Evolutionary conservation across 1,140 invertebrate species (phyloP).

Genomic region (Zaprionus davidi): DNA sequence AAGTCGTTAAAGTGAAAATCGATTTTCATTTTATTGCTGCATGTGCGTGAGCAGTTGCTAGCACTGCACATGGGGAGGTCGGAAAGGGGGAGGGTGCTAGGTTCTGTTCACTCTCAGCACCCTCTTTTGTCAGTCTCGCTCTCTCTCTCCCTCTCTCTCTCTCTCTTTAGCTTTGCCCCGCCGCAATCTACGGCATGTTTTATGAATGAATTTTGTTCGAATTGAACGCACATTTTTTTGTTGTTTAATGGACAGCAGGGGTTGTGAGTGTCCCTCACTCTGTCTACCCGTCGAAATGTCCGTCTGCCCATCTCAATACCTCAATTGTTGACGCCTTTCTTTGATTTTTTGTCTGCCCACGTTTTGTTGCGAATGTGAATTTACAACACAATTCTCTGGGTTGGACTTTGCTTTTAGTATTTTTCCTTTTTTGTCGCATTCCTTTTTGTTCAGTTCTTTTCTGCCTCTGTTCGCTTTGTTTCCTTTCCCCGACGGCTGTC

Average conservation of each 20-base stretch:
- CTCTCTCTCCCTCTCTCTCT: too few species aligned
- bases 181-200: constrained; percentile 76
- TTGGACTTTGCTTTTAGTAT: constrained; percentile 37
- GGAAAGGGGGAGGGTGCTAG: background rate
- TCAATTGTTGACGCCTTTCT: constrained; percentile 29
- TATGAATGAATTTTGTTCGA: constrained; percentile 79
- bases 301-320: background rate
- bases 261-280: constrained; percentile 13
- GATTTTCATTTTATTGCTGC: constrained; percentile 77
- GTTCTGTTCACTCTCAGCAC: constrained; percentile 55
- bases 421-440: constrained; percentile 27
- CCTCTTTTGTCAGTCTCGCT: background rate
- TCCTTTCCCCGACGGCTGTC: constrained; percentile 46
- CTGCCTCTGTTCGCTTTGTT: constrained; percentile 17
- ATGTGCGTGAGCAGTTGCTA: constrained; percentile 50
- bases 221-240: constrained; percentile 74
- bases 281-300: background rate
- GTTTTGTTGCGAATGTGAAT: constrained; percentile 35
- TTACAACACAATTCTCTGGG: constrained; percentile 39
- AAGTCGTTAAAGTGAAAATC: constrained; percentile 82
- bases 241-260: constrained; percentile 52
- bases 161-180: background rate
- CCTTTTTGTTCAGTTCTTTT: constrained; percentile 27
- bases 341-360: constrained; percentile 14
- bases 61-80: background rate